phyloP scores from a whole-genome alignment of 2,797 vertebrate genomes.

The Okamejei kenojei region DNA sequence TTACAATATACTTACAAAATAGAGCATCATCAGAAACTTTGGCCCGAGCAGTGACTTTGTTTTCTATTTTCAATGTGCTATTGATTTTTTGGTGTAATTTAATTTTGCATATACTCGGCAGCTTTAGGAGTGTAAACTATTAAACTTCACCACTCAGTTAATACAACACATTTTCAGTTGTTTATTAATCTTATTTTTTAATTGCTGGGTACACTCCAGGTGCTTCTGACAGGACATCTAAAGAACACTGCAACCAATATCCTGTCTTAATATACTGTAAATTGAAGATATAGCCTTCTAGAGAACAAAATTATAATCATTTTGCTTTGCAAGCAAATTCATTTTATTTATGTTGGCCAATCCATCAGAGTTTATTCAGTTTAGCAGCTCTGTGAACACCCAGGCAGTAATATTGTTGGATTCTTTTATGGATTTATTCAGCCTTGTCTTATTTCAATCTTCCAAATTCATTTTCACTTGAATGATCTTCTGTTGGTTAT shows the following conservation, averaged over 20 bases:
- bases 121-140: neutral
- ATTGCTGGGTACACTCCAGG: neutral
- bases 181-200: slow-evolving; percentile 11
- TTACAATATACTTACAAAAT: neutral
- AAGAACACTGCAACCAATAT: neutral
- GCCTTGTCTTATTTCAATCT: neutral
- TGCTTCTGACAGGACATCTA: neutral
- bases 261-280: neutral
- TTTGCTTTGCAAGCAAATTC: neutral
- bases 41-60: neutral
- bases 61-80: neutral
- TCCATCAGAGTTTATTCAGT: neutral
- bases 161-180: neutral
- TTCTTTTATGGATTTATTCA: neutral
- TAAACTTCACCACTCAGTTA: neutral
- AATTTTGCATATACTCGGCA: neutral
- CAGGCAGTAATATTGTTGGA: neutral
- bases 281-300: neutral
- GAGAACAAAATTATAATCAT: neutral
- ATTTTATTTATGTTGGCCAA: neutral
- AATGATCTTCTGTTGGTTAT: neutral
- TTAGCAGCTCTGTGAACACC: neutral
- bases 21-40: neutral
- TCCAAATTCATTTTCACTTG: neutral
- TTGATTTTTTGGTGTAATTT: neutral